Percentiles rank a stretch among this genome's conserved stretches.
These are phyloP conservation scores for Tetragnatha versicolor DNA, from an alignment of 1,140 invertebrate genomes.

Conservation along the genomic window DNA sequence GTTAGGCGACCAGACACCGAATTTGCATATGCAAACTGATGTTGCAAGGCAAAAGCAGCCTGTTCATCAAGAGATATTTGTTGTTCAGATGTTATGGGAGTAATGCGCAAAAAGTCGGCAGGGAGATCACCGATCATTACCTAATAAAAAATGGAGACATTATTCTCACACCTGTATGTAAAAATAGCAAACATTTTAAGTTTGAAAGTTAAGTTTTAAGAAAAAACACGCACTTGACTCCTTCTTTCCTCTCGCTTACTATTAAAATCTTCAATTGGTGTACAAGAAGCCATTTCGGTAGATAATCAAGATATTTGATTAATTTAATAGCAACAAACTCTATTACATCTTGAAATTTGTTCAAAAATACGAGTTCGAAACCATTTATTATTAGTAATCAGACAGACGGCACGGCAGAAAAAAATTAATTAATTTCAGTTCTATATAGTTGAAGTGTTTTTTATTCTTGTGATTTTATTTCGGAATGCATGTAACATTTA, in stretches of 20 bases:
- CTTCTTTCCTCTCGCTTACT: conserved; percentile 33
- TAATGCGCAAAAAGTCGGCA: conserved; percentile 78
- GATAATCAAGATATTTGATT: too few species aligned
- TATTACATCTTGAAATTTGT: too few species aligned
- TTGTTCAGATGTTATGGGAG: conserved; percentile 69
- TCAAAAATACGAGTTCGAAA: too few species aligned
- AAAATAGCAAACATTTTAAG: not conserved
- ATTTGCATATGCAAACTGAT: conserved; percentile 72
- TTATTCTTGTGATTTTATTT: too few species aligned
- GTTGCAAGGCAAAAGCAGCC: conserved; percentile 80
- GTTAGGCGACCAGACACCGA: conserved; percentile 77
- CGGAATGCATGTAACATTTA: too few species aligned
- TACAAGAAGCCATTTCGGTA: conserved; percentile 36
- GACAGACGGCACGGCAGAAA: too few species aligned
- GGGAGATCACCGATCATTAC: conserved; percentile 80
- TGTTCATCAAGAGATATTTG: conserved; percentile 80
- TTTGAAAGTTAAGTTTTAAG: not conserved
- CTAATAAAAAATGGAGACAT: conserved; percentile 57
- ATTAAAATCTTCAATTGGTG: not conserved
- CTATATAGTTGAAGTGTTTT: too few species aligned
- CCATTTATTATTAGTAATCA: too few species aligned
- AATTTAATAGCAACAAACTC: too few species aligned
- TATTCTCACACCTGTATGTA: too few species aligned
- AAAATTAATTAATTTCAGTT: too few species aligned
- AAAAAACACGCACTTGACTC: conserved; percentile 6